These are phyloP conservation scores for Cremastinae sp. DNA, from an alignment of 2,888 invertebrate species.

Conservation along the genomic window DNA sequence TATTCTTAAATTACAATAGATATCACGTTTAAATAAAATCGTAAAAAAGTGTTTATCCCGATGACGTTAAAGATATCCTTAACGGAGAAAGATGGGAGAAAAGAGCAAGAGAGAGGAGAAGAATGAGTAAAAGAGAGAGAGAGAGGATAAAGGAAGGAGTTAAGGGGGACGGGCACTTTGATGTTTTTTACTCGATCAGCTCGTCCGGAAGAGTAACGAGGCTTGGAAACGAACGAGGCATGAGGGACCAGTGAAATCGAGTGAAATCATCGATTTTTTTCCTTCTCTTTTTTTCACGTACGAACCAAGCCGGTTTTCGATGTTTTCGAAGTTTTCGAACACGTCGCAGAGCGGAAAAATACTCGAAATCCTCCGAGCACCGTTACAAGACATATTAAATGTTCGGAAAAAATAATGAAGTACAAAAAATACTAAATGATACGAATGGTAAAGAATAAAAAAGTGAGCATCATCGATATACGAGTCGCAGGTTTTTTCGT, in stretches of 20 bases:
- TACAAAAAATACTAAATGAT: constrained; percentile 1
- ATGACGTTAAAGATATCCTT: no score
- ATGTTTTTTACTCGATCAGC: constrained; percentile 2
- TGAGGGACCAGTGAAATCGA: constrained; percentile 43
- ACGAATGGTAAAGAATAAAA: not conserved
- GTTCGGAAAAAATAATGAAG: constrained; percentile 16
- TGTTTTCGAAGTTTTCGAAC: constrained; percentile 9
- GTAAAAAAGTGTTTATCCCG: no score
- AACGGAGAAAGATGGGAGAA: not conserved
- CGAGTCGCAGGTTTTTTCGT: constrained; percentile 2
- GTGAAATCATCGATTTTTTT: constrained; percentile 45
- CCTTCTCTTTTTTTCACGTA: not conserved
- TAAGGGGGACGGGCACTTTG: constrained; percentile 1
- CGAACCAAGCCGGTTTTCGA: constrained; percentile 12
- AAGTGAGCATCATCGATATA: constrained; percentile 9
- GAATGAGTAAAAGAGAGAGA: not conserved
- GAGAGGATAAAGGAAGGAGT: not conserved
- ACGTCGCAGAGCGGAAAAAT: not conserved
- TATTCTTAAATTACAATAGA: no score
- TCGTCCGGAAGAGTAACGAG: constrained; percentile 32
- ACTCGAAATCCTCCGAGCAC: constrained; percentile 15
- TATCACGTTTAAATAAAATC: no score
- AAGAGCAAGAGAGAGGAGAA: not conserved
- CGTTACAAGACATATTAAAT: constrained; percentile 12
- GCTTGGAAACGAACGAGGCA: not conserved